phyloP scores from a whole-genome alignment of 1,140 invertebrate genomes.

The Atta texana region DNA sequence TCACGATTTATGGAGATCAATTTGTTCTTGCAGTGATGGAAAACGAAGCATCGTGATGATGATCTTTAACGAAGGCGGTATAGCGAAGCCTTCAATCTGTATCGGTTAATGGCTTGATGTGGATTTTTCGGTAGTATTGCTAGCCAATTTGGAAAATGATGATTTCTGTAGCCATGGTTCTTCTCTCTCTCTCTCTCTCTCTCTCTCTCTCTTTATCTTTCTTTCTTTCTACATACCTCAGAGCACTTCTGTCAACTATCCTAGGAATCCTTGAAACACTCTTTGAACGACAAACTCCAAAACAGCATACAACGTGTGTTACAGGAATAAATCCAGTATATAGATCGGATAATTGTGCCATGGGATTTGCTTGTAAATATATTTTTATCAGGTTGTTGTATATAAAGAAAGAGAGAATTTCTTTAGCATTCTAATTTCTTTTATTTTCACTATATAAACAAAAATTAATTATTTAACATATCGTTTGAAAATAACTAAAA shows the following conservation, averaged over 20 bases:
- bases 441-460: neutral
- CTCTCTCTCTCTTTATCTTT: slow-evolving; percentile 5
- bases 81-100: slow-evolving; percentile 82
- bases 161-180: slow-evolving; percentile 86
- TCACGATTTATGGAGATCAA: neutral
- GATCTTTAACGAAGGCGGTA: slow-evolving; percentile 29
- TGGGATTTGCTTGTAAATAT: slow-evolving; percentile 31
- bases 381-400: slow-evolving; percentile 35
- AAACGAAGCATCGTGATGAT: slow-evolving; percentile 40
- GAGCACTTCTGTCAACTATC: slow-evolving; percentile 52
- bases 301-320: slow-evolving; percentile 60
- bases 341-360: slow-evolving; percentile 31
- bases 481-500: no score
- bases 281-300: slow-evolving; percentile 56
- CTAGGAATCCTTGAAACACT: slow-evolving; percentile 57
- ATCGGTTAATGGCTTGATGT: slow-evolving; percentile 77
- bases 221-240: slow-evolving; percentile 78
- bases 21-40: slow-evolving; percentile 13
- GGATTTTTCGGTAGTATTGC: slow-evolving; percentile 22
- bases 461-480: no score
- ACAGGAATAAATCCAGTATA: slow-evolving; percentile 39
- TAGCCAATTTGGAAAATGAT: slow-evolving; percentile 79
- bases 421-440: neutral
- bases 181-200: slow-evolving; percentile 51
- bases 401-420: neutral